Conservation (phyloP, 2,888 invertebrate genomes). For the Cheilosia soror region DNA sequence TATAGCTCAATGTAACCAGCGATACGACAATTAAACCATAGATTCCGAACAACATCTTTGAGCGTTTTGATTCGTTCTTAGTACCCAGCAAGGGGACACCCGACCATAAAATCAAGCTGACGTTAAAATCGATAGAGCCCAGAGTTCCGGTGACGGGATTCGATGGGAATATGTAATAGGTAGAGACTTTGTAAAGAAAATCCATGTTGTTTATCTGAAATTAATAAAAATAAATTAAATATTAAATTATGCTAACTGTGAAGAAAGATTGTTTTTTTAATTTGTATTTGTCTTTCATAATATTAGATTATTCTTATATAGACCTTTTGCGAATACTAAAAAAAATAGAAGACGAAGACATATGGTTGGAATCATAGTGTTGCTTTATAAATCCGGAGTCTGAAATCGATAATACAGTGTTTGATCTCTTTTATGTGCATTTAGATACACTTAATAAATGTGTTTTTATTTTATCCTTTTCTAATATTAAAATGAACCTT, state of each 20-base stretch:
- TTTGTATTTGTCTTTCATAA: too few species aligned
- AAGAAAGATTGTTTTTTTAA: too few species aligned
- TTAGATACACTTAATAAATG: too few species aligned
- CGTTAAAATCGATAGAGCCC: constrained; percentile 79
- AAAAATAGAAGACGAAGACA: too few species aligned
- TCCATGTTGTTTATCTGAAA: constrained; percentile 13
- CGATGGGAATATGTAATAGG: constrained; percentile 74
- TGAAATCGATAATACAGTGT: too few species aligned
- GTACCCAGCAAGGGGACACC: constrained; percentile 78
- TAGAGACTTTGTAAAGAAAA: not conserved
- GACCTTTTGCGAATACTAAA: too few species aligned
- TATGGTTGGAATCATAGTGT: too few species aligned
- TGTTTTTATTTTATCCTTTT: too few species aligned
- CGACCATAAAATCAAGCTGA: constrained; percentile 77
- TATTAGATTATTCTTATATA: too few species aligned
- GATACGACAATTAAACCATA: constrained; percentile 59
- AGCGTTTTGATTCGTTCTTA: constrained; percentile 70
- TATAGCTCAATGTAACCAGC: constrained; percentile 61
- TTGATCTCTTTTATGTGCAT: too few species aligned
- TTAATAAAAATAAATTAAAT: not conserved
- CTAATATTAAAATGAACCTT: too few species aligned
- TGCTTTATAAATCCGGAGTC: too few species aligned
- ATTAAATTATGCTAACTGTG: not conserved
- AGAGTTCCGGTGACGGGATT: constrained; percentile 77
- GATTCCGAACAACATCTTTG: constrained; percentile 42